Percentiles rank a stretch among this genome's conserved stretches.
phyloP scores from a whole-genome alignment of 2,113 vertebrate species.

The Nycticebus coucang region DNA sequence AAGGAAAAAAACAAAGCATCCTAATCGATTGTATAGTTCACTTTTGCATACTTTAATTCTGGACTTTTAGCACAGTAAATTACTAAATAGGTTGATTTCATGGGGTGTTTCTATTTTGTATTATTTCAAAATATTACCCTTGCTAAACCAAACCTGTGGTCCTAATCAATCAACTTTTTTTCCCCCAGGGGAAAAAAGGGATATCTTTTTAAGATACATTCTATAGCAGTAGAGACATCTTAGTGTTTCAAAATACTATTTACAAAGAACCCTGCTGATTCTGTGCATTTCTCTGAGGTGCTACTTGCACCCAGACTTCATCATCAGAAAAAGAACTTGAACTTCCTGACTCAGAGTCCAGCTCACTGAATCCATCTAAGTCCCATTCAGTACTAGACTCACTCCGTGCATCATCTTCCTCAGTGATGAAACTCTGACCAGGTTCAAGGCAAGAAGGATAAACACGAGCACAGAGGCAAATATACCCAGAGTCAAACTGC shows the following conservation, averaged over 20 bases:
- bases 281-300: conserved; percentile 70
- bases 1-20: conserved; percentile 22
- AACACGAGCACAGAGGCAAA: conserved; percentile 90
- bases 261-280: conserved; percentile 79
- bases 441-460: conserved; percentile 90
- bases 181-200: conserved; percentile 7
- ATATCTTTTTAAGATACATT: conserved; percentile 60
- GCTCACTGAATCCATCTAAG: conserved; percentile 90
- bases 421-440: conserved; percentile 90
- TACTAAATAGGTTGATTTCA: conserved; percentile 57
- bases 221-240: conserved; percentile 56
- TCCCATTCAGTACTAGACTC: conserved; percentile 94
- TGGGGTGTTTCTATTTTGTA: conserved; percentile 50
- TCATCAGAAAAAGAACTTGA: conserved; percentile 92
- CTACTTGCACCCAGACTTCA: conserved; percentile 84
- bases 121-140: conserved; percentile 64
- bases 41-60: conserved; percentile 64
- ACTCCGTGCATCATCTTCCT: conserved; percentile 91
- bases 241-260: conserved; percentile 44
- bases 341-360: conserved; percentile 91
- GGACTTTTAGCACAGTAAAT: conserved; percentile 58
- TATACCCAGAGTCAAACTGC: conserved; percentile 87
- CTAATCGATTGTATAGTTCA: conserved; percentile 35
- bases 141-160: conserved; percentile 62
- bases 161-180: conserved; percentile 47